These are phyloP conservation scores for Masticophis lateralis DNA, from an alignment of 2,797 vertebrate species.

Conservation along the genomic window DNA sequence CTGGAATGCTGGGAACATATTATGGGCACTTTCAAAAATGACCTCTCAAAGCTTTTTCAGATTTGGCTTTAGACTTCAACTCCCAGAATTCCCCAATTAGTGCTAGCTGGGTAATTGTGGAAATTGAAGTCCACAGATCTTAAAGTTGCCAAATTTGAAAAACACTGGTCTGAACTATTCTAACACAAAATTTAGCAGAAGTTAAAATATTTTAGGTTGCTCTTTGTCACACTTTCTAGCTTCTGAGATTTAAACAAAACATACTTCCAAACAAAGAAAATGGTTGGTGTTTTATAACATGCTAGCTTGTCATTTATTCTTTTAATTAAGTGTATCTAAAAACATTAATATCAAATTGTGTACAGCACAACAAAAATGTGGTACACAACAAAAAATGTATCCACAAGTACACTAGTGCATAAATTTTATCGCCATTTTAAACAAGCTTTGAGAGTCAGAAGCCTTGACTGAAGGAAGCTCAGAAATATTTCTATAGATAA, in stretches of 20 bases:
- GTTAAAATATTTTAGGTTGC: not conserved
- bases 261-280: not conserved
- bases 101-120: not conserved
- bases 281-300: not conserved
- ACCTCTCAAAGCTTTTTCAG: not conserved
- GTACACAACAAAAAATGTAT: not conserved
- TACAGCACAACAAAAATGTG: not conserved
- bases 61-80: not conserved
- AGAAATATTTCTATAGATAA: constrained; percentile 26
- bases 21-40: not conserved
- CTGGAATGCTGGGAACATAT: not conserved
- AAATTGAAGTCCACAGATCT: not conserved
- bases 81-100: not conserved
- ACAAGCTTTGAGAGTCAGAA: constrained; percentile 7
- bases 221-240: not conserved
- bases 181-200: not conserved
- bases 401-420: not conserved
- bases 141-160: not conserved
- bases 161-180: not conserved
- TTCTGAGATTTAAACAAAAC: not conserved
- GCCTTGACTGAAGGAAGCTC: constrained; percentile 31
- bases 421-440: not conserved
- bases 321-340: not conserved
- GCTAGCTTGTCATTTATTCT: not conserved
- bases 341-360: not conserved